These are phyloP conservation scores for Paratilapia polleni DNA, from an alignment of 2,113 vertebrate species.

Conservation along the genomic window DNA sequence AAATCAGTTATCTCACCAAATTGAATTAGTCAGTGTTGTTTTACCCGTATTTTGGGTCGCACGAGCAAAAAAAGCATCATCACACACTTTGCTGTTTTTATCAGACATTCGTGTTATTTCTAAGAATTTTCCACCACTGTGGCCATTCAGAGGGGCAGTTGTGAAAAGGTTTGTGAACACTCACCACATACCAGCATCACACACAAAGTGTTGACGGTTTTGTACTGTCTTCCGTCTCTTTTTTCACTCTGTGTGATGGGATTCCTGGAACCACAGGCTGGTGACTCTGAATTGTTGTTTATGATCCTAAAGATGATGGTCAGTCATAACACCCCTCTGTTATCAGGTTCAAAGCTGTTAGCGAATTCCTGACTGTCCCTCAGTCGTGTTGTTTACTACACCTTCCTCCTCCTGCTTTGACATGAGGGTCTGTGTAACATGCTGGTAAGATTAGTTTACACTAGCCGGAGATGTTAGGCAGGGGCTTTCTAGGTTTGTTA, in stretches of 20 bases:
- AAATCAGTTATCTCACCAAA: not conserved
- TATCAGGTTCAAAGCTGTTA: constrained; percentile 35
- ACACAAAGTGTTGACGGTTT: not conserved
- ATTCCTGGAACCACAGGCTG: not conserved
- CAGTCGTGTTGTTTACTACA: constrained; percentile 10
- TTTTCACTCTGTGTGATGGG: not conserved
- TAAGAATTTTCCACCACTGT: constrained; percentile 11
- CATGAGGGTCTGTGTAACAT: not conserved
- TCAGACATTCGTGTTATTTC: not conserved
- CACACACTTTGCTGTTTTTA: not conserved
- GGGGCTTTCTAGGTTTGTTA: not conserved
- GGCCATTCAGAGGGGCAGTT: not conserved
- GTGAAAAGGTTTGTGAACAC: not conserved
- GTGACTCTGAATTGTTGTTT: constrained; percentile 32
- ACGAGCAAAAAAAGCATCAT: not conserved
- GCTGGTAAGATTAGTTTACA: not conserved
- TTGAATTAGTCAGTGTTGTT: not conserved
- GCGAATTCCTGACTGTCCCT: constrained; percentile 24
- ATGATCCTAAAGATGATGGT: constrained; percentile 11
- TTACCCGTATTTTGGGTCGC: not conserved
- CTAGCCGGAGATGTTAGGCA: not conserved
- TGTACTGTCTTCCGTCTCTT: not conserved
- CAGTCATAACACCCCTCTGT: constrained; percentile 2
- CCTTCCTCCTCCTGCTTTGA: not conserved
- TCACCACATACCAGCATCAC: constrained; percentile 9